Conservation (phyloP, 2,113 vertebrate genomes). For the pig (Sus scrofa) region T2T-Sscrofa CM000812.6:223589501-223590000, state of each 20-base stretch:
- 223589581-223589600: background rate
- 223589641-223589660: background rate
- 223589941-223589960: too few relatives aligned
- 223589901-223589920: too few relatives aligned
- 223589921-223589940: too few relatives aligned
- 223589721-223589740: background rate
- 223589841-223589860: background rate
- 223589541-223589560: background rate
- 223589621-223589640: background rate
- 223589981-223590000: too few relatives aligned
- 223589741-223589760: background rate
- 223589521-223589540: background rate
- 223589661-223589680: background rate
- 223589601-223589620: background rate
- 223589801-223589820: background rate
- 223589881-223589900: background rate
- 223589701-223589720: background rate
- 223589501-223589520: background rate
- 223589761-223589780: background rate
- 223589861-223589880: constrained; percentile 25
- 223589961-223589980: too few relatives aligned
- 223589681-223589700: background rate
- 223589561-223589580: background rate
- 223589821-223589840: background rate
- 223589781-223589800: background rate